phyloP scores from a whole-genome alignment of 2,888 invertebrate genomes.

The Scaptomyza cyrtandrae region DNA sequence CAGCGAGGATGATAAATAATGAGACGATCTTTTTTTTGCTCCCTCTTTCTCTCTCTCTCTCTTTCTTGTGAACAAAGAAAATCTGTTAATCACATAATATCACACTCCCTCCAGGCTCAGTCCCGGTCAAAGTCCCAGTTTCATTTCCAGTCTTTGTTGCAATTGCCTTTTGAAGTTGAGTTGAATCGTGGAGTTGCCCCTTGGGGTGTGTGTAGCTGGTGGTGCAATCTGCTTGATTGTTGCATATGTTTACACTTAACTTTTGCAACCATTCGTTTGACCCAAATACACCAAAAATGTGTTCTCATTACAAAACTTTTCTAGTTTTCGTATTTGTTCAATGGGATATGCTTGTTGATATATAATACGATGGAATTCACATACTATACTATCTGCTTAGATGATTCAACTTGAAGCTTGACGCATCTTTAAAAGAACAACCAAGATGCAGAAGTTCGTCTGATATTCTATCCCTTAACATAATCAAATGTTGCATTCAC shows the following conservation, averaged over 20 bases:
- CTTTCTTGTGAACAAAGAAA: slow-evolving; percentile 46
- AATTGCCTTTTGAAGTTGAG: slow-evolving; percentile 7
- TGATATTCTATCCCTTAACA: no score
- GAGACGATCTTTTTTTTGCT: slow-evolving; percentile 29
- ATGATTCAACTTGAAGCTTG: not conserved
- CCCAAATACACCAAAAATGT: slow-evolving; percentile 48
- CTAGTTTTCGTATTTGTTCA: slow-evolving; percentile 9
- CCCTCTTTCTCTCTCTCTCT: slow-evolving; percentile 10
- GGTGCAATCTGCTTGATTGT: slow-evolving; percentile 21
- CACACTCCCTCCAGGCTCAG: slow-evolving; percentile 34
- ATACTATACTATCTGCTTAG: not conserved
- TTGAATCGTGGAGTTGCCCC: slow-evolving; percentile 10
- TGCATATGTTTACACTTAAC: slow-evolving; percentile 61
- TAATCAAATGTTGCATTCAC: no score
- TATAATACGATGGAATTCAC: not conserved
- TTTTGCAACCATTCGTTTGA: slow-evolving; percentile 52
- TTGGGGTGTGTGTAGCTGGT: slow-evolving; percentile 16
- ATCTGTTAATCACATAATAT: slow-evolving; percentile 71
- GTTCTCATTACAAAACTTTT: slow-evolving; percentile 29
- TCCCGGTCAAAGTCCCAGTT: slow-evolving; percentile 10
- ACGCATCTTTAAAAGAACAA: not conserved
- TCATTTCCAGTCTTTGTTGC: slow-evolving; percentile 16
- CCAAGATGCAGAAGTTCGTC: not conserved
- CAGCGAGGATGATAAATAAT: slow-evolving; percentile 73
- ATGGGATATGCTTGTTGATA: not conserved